phyloP scores from a whole-genome alignment of 2,797 vertebrate genomes.

The Microtus obscurus region DNA sequence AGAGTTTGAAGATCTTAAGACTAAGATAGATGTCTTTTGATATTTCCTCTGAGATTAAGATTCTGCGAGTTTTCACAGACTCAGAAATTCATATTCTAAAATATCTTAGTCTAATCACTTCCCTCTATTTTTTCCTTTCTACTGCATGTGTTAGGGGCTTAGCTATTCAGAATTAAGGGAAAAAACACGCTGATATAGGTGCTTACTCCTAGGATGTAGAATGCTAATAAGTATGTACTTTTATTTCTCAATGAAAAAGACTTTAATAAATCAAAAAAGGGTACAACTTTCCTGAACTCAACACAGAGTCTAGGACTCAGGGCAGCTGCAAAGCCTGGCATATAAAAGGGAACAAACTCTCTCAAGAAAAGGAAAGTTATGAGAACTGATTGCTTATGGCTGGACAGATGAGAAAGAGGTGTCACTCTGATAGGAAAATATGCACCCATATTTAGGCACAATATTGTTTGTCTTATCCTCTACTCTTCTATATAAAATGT shows the following conservation, averaged over 20 bases:
- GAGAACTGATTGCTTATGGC: neutral
- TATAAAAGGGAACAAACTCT: neutral
- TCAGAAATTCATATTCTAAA: slow-evolving; percentile 52
- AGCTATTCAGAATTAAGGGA: neutral
- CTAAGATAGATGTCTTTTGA: slow-evolving; percentile 46
- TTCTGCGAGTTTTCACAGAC: slow-evolving; percentile 51
- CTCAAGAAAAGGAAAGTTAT: neutral
- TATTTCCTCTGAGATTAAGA: slow-evolving; percentile 37
- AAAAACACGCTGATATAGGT: too few species aligned
- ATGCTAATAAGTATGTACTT: neutral
- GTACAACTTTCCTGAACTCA: neutral
- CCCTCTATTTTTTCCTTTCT: slow-evolving; percentile 6
- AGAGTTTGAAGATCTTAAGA: slow-evolving; percentile 17
- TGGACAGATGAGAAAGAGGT: neutral
- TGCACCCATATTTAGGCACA: neutral
- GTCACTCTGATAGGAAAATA: neutral
- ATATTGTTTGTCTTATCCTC: neutral
- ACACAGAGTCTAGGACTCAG: neutral
- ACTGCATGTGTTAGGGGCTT: neutral
- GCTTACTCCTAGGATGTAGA: neutral
- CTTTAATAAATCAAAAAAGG: neutral
- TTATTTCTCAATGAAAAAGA: neutral
- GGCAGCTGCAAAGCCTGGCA: neutral
- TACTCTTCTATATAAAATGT: neutral
- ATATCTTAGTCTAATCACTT: neutral